phyloP scores from a whole-genome alignment of 2,888 invertebrate genomes.

The Ischnus inquisitorius region DNA sequence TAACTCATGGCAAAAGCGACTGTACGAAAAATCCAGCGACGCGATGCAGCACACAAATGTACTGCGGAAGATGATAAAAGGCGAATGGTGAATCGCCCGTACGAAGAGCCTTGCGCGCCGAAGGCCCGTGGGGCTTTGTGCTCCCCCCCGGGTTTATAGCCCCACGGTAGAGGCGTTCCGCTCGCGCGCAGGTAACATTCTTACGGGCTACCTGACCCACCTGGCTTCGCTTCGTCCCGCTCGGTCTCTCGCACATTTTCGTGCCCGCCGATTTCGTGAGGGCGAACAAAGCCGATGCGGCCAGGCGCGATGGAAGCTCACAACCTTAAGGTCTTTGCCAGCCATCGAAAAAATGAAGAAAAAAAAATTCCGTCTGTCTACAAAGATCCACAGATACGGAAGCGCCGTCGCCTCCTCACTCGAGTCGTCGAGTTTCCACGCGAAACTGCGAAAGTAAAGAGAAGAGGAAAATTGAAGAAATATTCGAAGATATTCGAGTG shows the following conservation, averaged over 20 bases:
- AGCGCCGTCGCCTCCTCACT: background rate
- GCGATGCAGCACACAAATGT: conserved; percentile 9
- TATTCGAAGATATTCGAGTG: conserved; percentile 28
- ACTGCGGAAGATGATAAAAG: conserved; percentile 43
- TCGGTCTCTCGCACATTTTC: conserved; percentile 30
- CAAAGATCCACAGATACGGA: background rate
- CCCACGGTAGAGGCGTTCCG: conserved; percentile 69
- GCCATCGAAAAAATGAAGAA: conserved; percentile 4
- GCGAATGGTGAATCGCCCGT: conserved; percentile 59
- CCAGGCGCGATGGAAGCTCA: background rate
- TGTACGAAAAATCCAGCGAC: background rate
- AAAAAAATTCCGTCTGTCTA: background rate
- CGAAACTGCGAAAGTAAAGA: background rate
- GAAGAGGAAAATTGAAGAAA: background rate
- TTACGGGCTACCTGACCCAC: conserved; percentile 80
- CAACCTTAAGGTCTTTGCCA: conserved; percentile 1
- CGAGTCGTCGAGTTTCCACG: conserved; percentile 5
- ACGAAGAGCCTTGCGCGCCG: conserved; percentile 22
- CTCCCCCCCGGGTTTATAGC: conserved; percentile 20
- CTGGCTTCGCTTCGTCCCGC: conserved; percentile 75
- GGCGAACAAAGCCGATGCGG: conserved; percentile 60
- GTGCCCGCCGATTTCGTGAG: conserved; percentile 40
- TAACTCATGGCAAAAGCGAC: conserved; percentile 9
- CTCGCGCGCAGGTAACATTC: conserved; percentile 77
- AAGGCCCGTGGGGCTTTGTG: conserved; percentile 51